phyloP scores from a whole-genome alignment of 2,113 vertebrate genomes.

The Cinclus mexicanus region DNA sequence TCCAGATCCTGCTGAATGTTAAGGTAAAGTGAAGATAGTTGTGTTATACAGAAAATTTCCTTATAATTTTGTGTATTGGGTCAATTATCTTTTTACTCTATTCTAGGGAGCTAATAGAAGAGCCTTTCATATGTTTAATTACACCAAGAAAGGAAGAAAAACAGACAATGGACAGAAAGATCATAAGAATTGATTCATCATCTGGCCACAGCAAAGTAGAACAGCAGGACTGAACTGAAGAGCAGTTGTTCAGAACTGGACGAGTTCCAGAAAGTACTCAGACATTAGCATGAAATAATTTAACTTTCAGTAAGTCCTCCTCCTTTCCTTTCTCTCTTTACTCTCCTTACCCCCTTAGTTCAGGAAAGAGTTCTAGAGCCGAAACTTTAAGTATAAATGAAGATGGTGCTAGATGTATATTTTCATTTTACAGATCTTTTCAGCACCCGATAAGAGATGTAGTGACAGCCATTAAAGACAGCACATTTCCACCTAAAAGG shows the following conservation, averaged over 20 bases:
- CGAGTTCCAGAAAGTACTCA: background rate
- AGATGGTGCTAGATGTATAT: background rate
- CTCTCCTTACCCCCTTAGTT: background rate
- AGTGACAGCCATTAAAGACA: background rate
- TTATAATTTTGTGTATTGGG: background rate
- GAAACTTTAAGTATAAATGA: background rate
- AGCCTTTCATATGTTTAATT: background rate
- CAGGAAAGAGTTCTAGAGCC: background rate
- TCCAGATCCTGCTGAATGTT: background rate
- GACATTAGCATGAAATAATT: background rate
- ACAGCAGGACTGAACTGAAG: background rate
- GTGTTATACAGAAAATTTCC: background rate
- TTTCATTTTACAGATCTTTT: background rate
- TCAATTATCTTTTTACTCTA: background rate
- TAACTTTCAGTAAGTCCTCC: background rate
- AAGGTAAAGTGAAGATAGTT: background rate
- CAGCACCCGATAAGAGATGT: background rate
- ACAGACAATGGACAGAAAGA: background rate
- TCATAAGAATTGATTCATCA: background rate
- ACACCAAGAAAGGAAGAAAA: constrained; percentile 39
- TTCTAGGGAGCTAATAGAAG: background rate
- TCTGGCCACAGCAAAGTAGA: constrained; percentile 23
- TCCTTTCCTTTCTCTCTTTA: background rate
- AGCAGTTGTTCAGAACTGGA: background rate
- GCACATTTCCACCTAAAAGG: background rate